Evolutionary conservation across 2,888 invertebrate species (phyloP).

Genomic region (Spicauda simplicius): DNA sequence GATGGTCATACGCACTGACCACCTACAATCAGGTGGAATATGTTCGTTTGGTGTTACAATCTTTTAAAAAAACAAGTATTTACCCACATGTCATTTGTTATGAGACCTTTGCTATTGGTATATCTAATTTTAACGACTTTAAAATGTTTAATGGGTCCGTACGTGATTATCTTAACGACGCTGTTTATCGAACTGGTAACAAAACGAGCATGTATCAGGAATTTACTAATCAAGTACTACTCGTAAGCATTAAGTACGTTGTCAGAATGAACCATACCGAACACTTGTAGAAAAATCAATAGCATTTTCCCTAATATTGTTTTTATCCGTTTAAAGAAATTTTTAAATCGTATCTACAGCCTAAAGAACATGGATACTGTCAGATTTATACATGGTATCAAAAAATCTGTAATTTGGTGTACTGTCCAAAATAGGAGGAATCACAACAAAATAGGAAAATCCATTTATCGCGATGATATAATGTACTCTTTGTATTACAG

Average conservation of each 20-base stretch:
- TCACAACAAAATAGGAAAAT: too few relatives aligned
- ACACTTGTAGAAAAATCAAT: not conserved
- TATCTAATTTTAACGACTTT: conserved; percentile 2
- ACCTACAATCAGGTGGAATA: too few relatives aligned
- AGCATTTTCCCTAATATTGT: not conserved
- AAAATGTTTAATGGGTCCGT: conserved; percentile 2
- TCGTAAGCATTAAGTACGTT: conserved; percentile 3
- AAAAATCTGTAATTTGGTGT: too few relatives aligned
- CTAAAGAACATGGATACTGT: too few relatives aligned
- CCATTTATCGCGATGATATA: too few relatives aligned
- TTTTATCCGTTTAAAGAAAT: too few relatives aligned
- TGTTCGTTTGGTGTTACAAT: too few relatives aligned
- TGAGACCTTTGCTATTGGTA: not conserved
- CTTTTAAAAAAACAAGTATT: not conserved
- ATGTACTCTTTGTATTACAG: too few relatives aligned
- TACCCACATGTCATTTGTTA: not conserved
- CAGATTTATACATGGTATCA: too few relatives aligned
- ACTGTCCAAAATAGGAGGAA: too few relatives aligned
- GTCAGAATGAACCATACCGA: not conserved
- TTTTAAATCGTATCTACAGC: too few relatives aligned
- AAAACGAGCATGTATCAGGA: conserved; percentile 6
- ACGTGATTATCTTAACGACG: conserved; percentile 8
- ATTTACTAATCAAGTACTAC: conserved; percentile 13
- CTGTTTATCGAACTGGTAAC: conserved; percentile 9
- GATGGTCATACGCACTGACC: too few relatives aligned